Evolutionary conservation across 2,113 vertebrate species (phyloP).

Genomic region (Podarcis cretensis): DNA sequence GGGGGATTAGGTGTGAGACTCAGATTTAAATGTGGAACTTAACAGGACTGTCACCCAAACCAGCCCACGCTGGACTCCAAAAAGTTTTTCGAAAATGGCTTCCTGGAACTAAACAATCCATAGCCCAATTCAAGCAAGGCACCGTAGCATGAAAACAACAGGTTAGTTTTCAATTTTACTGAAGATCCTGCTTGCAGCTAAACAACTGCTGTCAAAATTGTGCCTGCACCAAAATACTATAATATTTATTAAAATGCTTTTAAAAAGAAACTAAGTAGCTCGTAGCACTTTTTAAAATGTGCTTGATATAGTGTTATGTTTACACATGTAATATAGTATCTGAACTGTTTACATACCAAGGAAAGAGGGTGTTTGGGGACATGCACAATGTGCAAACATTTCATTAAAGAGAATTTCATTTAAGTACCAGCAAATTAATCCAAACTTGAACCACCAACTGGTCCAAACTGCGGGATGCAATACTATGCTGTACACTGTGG

Average conservation of each 20-base stretch:
- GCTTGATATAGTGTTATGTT: background rate
- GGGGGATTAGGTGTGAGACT: background rate
- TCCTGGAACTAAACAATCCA: background rate
- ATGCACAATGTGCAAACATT: background rate
- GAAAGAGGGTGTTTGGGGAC: background rate
- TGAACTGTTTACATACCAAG: background rate
- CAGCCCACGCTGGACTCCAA: background rate
- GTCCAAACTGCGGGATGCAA: background rate
- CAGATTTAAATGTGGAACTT: background rate
- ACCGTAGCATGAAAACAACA: background rate
- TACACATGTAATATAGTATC: background rate
- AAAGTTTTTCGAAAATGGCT: background rate
- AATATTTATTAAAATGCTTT: background rate
- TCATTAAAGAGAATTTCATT: background rate
- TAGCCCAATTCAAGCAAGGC: background rate
- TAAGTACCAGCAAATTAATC: background rate
- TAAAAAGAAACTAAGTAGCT: background rate
- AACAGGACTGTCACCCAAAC: background rate
- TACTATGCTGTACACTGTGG: constrained; percentile 31
- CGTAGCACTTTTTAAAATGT: background rate
- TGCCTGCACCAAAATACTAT: background rate
- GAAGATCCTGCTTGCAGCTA: background rate
- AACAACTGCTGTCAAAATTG: background rate
- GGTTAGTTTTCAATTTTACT: background rate
- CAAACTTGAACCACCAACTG: background rate